Base-by-base conservation (phyloP, 2,888 invertebrate species). In the Drosophila pullipes region DNA sequence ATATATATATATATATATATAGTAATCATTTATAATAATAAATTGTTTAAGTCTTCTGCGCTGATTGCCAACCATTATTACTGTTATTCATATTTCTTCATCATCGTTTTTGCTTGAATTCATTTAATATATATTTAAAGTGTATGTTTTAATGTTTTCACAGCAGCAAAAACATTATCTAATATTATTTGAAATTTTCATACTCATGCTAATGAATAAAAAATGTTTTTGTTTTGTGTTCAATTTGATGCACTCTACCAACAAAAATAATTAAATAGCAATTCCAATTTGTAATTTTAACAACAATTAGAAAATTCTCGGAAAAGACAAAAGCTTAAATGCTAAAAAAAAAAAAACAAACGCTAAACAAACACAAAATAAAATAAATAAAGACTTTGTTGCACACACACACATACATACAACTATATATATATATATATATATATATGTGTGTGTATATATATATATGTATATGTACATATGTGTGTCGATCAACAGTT, bases 11-110 rank as follows among this genome's bases (percentile, higher is more conserved):
- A 31, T 53, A 39, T 64, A 35, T 74, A 37, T 44, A 62, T 74
- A 64, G 61, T 80, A 79, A 62, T 80, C 65, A 68, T 79, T 79
- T 81, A 78, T 81, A 79, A 75, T 82, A 76, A 79, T 83, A 81
- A 83, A 81, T 82, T 82, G 72, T 91, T 87, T 89, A 88, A 88
- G 87, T 88, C 87, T 88, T 88, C 87, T 88, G 90, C 89, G 86
- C 87, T 88, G 87, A 88, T 88, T 90, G 87, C 87, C 87, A 90
- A 88, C 90, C 84, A 88, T 88, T 80, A 76, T 78, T 80, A 76
- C 50, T 72, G 65, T 69, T 57, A 74, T 66, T 60, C 25, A 57
- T 57, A 16, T 0, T 11, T 44, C 10, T 22, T 44, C 39, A n/a
- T 57, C n/a, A 13, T 41, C 30, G 28, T 57, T 70, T 61, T 62